A percentile compares a stretch with the other conserved stretches of the same genome.
Conservation (phyloP, 2,113 vertebrate species). For the Thermophis baileyi region DNA sequence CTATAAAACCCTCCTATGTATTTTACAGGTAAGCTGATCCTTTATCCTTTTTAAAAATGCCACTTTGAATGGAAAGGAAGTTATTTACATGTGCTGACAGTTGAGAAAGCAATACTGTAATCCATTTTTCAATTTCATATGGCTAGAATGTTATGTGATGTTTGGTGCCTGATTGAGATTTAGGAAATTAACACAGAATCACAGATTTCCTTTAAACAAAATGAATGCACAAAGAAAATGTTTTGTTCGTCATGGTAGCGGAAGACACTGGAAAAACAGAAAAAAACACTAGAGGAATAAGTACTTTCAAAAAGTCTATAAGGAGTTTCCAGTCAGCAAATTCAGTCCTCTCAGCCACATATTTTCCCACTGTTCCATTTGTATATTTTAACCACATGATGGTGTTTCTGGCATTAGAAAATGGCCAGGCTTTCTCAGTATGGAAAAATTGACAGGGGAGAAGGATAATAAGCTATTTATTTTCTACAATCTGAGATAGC, state of each 20-base stretch:
- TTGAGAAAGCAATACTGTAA: neutral
- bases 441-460: neutral
- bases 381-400: neutral
- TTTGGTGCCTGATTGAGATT: neutral
- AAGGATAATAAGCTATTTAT: neutral
- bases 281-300: neutral
- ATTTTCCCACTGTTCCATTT: neutral
- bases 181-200: neutral
- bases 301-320: neutral
- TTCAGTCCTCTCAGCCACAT: neutral
- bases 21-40: slow-evolving; percentile 86
- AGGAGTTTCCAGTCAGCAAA: neutral
- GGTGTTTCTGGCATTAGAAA: neutral
- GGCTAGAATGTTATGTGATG: neutral
- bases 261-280: neutral
- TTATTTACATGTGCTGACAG: neutral
- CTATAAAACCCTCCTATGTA: slow-evolving; percentile 83
- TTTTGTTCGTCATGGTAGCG: neutral
- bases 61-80: neutral
- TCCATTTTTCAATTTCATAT: neutral
- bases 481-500: neutral
- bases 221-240: neutral
- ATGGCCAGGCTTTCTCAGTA: neutral
- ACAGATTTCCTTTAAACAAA: neutral
- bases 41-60: neutral